Percentiles rank a stretch among this genome's conserved stretches.
Evolutionary conservation across 2,888 invertebrate species (phyloP).

Genomic region (Polymixis flavicincta): DNA sequence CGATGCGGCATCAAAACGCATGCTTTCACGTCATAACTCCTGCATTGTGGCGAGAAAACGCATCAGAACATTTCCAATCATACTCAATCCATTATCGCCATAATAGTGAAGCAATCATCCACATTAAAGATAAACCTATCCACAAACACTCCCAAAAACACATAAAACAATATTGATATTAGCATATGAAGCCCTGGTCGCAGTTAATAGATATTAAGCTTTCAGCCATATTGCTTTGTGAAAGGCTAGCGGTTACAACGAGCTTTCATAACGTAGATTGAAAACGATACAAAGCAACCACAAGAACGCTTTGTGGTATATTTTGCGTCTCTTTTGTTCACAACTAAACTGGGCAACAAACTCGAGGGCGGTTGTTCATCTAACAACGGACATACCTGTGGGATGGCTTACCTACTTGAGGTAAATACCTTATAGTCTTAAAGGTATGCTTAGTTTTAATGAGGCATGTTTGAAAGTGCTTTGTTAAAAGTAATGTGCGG

Average conservation of each 20-base stretch:
- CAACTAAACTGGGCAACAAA: conserved; percentile 69
- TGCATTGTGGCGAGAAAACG: not conserved
- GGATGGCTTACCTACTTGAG: conserved; percentile 50
- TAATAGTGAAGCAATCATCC: conserved; percentile 33
- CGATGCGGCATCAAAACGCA: not conserved
- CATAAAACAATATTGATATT: conserved; percentile 64
- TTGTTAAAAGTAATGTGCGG: conserved; percentile 46
- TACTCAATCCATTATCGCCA: not conserved
- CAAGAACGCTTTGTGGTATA: conserved; percentile 88
- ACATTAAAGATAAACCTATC: conserved; percentile 51
- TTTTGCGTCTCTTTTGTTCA: conserved; percentile 80
- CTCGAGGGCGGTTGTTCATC: conserved; percentile 72
- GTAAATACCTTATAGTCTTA: conserved; percentile 30
- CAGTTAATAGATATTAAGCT: conserved; percentile 85
- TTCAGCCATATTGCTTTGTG: conserved; percentile 87
- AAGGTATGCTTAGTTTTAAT: conserved; percentile 46
- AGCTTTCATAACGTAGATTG: conserved; percentile 87
- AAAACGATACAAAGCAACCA: conserved; percentile 87
- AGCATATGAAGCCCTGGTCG: conserved; percentile 63
- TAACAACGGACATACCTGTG: conserved; percentile 74
- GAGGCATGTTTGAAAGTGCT: conserved; percentile 30
- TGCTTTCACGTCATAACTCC: not conserved
- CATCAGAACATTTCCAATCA: not conserved
- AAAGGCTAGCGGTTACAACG: conserved; percentile 81
- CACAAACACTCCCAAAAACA: conserved; percentile 45